Conservation (phyloP, 2,797 vertebrate genomes). For the Ciconia nigra region DNA sequence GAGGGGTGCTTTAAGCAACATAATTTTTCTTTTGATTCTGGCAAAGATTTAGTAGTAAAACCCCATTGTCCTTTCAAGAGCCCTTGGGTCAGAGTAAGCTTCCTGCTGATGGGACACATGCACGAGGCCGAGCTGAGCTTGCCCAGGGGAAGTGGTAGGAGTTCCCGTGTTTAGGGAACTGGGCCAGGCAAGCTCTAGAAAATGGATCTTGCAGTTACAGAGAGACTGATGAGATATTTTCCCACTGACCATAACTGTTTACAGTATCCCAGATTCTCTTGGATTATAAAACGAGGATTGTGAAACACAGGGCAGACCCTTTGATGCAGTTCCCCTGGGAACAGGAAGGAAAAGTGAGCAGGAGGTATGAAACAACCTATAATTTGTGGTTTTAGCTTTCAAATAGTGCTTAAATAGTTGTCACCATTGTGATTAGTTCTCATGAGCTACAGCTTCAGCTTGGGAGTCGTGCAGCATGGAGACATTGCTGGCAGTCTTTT, state of each 20-base stretch:
- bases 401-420: background rate
- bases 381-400: background rate
- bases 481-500: background rate
- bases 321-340: background rate
- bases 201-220: background rate
- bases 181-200: background rate
- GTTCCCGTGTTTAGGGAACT: background rate
- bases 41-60: background rate
- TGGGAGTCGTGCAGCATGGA: background rate
- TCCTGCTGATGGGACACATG: background rate
- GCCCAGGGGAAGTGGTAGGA: background rate
- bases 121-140: background rate
- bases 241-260: background rate
- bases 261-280: background rate
- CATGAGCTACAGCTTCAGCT: background rate
- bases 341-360: background rate
- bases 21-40: background rate
- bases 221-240: background rate
- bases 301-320: background rate
- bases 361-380: background rate
- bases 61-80: background rate
- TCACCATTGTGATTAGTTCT: background rate
- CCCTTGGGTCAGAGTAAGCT: background rate
- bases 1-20: background rate
- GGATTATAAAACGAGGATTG: background rate